Percentiles rank a stretch among this genome's conserved stretches.
phyloP scores from a whole-genome alignment of 2,113 vertebrate genomes.

The Dasyprocta punctata region DNA sequence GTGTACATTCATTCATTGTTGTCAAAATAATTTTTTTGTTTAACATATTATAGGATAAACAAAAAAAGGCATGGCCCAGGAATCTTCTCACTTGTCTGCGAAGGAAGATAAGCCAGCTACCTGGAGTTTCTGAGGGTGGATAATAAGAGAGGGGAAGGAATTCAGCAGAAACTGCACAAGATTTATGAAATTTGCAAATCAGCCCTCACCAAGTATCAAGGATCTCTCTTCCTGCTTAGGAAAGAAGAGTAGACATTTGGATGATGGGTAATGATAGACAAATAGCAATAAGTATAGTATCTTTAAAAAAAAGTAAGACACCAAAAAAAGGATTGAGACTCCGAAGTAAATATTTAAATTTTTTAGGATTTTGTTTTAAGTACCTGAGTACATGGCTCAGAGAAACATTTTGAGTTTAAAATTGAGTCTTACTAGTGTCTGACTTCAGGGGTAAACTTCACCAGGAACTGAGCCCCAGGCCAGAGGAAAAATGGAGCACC shows the following conservation, averaged over 20 bases:
- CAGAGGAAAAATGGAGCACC: neutral
- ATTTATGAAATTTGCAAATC: neutral
- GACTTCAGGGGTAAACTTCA: neutral
- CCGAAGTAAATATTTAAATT: neutral
- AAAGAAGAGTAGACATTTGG: neutral
- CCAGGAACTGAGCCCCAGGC: fast-evolving
- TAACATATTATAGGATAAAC: neutral
- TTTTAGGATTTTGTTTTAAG: neutral
- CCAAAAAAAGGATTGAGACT: neutral
- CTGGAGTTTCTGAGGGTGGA: neutral
- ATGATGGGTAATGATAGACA: neutral
- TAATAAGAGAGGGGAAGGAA: fast-evolving
- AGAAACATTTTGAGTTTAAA: neutral
- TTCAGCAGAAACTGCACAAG: neutral
- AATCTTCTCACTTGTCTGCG: neutral
- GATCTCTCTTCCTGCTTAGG: neutral
- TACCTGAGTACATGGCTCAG: neutral
- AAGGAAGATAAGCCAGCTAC: neutral
- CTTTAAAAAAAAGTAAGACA: neutral
- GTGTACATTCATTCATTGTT: neutral
- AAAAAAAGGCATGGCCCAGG: neutral
- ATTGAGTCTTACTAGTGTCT: neutral
- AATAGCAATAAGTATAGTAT: neutral
- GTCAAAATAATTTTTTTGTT: neutral
- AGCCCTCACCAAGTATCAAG: neutral